Percentiles rank a stretch among this genome's conserved stretches.
phyloP scores from a whole-genome alignment of 1,140 invertebrate genomes.

The Dinoponera quadriceps region DNA sequence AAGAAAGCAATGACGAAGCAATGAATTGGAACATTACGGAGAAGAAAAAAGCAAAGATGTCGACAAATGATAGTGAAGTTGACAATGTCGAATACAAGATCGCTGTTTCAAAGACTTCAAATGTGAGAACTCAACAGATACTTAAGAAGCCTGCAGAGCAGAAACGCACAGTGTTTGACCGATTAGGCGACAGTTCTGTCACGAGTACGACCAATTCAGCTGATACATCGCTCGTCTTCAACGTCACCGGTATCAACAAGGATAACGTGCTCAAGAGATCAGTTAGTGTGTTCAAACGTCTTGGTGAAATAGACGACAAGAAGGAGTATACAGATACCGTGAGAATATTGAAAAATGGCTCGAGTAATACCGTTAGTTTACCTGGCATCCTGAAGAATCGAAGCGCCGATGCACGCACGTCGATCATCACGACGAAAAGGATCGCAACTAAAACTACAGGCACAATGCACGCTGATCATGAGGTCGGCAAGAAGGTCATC shows the following conservation, averaged over 20 bases:
- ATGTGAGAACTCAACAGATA: constrained; percentile 81
- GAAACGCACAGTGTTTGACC: constrained; percentile 84
- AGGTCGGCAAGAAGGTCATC: constrained; percentile 76
- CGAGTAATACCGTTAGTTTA: constrained; percentile 20
- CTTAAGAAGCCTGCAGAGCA: constrained; percentile 80
- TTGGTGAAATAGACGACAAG: constrained; percentile 82
- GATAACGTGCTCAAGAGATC: constrained; percentile 78
- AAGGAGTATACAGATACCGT: constrained; percentile 69
- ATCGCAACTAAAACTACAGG: constrained; percentile 71
- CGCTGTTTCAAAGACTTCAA: constrained; percentile 83
- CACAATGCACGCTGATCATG: constrained; percentile 84
- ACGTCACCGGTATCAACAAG: constrained; percentile 81
- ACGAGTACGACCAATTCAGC: constrained; percentile 82
- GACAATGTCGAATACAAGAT: constrained; percentile 84
- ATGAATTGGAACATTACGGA: constrained; percentile 69
- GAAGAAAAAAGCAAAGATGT: constrained; percentile 74
- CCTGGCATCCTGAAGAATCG: constrained; percentile 80
- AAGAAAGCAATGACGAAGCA: too few relatives aligned
- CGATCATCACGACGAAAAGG: constrained; percentile 73
- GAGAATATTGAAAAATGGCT: constrained; percentile 79
- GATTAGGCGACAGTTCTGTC: constrained; percentile 84
- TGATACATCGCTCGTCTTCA: constrained; percentile 80
- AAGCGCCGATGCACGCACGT: constrained; percentile 53
- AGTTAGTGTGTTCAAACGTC: constrained; percentile 82
- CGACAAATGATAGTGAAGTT: constrained; percentile 78